Conservation (phyloP, 2,888 invertebrate genomes). For the Ornithoptera alexandrae region DNA sequence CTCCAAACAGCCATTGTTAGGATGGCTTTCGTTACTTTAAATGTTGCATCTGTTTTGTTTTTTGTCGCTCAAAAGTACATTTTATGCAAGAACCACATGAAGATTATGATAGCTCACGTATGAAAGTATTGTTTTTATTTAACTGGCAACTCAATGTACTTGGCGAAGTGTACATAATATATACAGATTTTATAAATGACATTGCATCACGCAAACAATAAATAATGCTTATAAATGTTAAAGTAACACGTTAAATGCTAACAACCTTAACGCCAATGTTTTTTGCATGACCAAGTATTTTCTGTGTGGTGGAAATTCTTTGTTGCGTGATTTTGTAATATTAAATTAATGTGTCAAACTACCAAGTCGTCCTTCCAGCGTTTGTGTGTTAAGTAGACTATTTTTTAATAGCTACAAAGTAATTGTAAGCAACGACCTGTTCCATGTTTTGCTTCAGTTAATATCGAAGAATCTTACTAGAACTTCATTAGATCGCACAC, state of each 20-base stretch:
- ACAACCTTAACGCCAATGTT: neutral
- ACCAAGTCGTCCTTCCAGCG: conserved; percentile 5
- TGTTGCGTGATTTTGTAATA: too few relatives aligned
- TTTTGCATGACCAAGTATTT: too few relatives aligned
- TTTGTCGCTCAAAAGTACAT: too few relatives aligned
- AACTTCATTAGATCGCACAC: too few relatives aligned
- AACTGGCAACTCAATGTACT: too few relatives aligned
- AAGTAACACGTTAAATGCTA: conserved; percentile 1
- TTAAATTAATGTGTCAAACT: neutral
- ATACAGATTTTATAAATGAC: conserved; percentile 1
- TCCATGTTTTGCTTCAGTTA: conserved; percentile 22
- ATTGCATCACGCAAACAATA: conserved; percentile 11
- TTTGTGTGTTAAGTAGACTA: conserved; percentile 18
- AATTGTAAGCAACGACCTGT: conserved; percentile 11
- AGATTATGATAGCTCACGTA: neutral
- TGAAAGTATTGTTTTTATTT: neutral
- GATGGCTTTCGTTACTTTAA: conserved; percentile 6
- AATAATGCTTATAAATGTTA: conserved; percentile 15
- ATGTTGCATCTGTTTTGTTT: neutral
- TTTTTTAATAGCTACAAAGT: conserved; percentile 8
- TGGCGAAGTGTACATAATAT: too few relatives aligned
- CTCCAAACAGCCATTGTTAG: conserved; percentile 36
- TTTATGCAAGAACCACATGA: too few relatives aligned
- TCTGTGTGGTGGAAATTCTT: too few relatives aligned
- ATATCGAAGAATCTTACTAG: neutral